Evolutionary conservation across 2,113 vertebrate genomes (phyloP).

Genomic region (Chionomys nivalis): DNA sequence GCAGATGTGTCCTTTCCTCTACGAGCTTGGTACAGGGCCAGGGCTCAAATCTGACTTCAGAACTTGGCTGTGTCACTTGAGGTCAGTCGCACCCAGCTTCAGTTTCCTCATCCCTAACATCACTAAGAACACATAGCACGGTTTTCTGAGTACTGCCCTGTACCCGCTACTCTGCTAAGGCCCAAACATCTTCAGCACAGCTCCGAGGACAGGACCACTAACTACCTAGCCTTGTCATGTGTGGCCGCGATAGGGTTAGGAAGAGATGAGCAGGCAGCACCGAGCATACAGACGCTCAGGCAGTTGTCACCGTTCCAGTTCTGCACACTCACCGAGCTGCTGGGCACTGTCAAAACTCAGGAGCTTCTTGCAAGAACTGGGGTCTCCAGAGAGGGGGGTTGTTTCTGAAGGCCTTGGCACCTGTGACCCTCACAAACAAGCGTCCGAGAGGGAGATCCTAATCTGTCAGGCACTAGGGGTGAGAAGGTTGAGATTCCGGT

Average conservation of each 20-base stretch:
- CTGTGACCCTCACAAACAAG: not conserved
- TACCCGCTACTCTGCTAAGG: not conserved
- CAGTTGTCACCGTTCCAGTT: accelerated
- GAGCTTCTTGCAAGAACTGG: not conserved
- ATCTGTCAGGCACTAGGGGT: not conserved
- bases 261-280: not conserved
- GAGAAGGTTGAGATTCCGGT: not conserved
- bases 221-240: not conserved
- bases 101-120: not conserved
- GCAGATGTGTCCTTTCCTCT: accelerated
- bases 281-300: accelerated
- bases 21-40: not conserved
- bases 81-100: not conserved
- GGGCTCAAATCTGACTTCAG: not conserved
- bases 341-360: not conserved
- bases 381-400: not conserved
- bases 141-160: not conserved
- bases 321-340: not conserved
- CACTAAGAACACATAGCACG: not conserved
- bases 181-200: not conserved
- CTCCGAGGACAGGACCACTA: not conserved
- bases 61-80: not conserved
- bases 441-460: not conserved
- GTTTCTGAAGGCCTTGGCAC: not conserved
- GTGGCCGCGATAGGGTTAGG: accelerated